Percentiles rank a stretch among this genome's conserved stretches.
Evolutionary conservation across 30 jellyfish, hydroid and myxozoan genomes (phyloP).

Genomic region (Aurelia aurita complex sp. Pacific): DNA sequence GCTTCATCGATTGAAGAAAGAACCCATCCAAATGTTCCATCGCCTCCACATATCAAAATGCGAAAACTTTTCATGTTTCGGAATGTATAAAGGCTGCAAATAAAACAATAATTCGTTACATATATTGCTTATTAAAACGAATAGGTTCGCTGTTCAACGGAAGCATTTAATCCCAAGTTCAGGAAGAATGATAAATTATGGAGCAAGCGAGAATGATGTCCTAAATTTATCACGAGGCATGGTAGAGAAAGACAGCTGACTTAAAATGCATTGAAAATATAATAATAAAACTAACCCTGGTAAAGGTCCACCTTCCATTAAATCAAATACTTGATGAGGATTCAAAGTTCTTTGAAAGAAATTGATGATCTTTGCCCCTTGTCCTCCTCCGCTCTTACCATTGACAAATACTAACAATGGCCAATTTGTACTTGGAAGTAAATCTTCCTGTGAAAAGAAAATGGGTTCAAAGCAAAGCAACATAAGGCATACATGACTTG

Average conservation of each 20-base stretch:
- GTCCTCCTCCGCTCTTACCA: conserved; percentile 98
- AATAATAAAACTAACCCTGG: conserved; percentile 64
- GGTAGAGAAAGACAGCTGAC: neutral
- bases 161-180: too few relatives aligned
- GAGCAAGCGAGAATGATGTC: neutral
- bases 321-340: conserved; percentile 87
- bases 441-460: conserved; percentile 42
- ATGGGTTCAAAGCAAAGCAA: too few relatives aligned
- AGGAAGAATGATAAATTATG: neutral
- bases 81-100: conserved; percentile 74
- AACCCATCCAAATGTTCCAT: conserved; percentile 99
- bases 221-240: neutral
- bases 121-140: neutral
- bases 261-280: neutral
- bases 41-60: conserved; percentile 94
- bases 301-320: conserved; percentile 93
- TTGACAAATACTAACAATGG: conserved; percentile 89
- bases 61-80: conserved; percentile 67
- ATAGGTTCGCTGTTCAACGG: too few relatives aligned
- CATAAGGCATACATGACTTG: neutral
- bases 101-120: neutral
- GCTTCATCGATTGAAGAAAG: conserved; percentile 91
- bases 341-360: conserved; percentile 72
- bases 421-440: conserved; percentile 37
- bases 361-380: conserved; percentile 79